Percentiles rank a stretch among this genome's conserved stretches.
Conservation (phyloP, 1,140 invertebrate genomes). For the Antheraea mylitta region DNA sequence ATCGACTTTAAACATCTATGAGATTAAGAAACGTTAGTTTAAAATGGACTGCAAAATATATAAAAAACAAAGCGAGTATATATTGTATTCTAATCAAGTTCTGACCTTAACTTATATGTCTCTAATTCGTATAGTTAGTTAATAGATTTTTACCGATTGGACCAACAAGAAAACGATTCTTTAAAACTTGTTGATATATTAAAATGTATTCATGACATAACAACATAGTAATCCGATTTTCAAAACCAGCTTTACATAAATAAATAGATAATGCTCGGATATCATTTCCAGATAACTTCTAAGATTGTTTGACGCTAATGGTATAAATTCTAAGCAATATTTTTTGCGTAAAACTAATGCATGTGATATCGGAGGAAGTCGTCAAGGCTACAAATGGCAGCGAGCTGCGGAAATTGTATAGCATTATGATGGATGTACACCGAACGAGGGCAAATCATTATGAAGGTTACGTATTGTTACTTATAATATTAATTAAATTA, state of each 20-base stretch:
- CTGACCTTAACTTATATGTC: too few species aligned
- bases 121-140: too few species aligned
- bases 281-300: constrained; percentile 20
- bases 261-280: constrained; percentile 15
- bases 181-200: neutral
- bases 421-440: constrained; percentile 27
- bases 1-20: too few species aligned
- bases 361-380: constrained; percentile 44
- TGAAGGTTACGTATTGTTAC: neutral
- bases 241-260: neutral
- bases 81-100: too few species aligned
- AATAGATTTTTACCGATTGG: too few species aligned
- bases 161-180: too few species aligned
- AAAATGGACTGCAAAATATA: too few species aligned
- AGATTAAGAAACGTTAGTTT: too few species aligned
- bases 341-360: constrained; percentile 41
- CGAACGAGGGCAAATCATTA: neutral
- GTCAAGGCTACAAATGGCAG: constrained; percentile 31
- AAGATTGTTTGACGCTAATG: constrained; percentile 15
- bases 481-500: neutral
- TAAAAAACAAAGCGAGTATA: too few species aligned
- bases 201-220: neutral
- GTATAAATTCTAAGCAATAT: constrained; percentile 21
- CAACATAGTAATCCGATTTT: neutral
- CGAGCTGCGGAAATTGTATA: constrained; percentile 51